Evolutionary conservation across 2,113 vertebrate species (phyloP), one percentile per base, ranked within the genome.

Genomic region (Colistium nudipinnis): DNA sequence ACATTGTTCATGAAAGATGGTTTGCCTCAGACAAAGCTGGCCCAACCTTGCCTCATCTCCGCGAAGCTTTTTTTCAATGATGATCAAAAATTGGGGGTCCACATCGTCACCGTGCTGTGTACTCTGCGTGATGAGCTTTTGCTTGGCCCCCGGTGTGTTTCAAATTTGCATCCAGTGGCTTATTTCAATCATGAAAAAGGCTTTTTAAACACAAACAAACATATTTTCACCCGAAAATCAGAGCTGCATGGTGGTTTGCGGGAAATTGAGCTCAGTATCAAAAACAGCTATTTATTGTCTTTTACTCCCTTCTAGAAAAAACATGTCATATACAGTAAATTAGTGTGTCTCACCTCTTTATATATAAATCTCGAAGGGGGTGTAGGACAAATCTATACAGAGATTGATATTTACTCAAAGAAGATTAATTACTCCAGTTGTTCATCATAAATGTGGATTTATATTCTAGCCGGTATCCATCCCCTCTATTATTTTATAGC

Each of bases 131-230:
- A 62, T 63, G 62, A 79, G 25, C 52, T 56, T 70, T 76, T 62
- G 43, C 45, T 45, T 52, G 47, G 9, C 16, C 9, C 30, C 24
- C 44, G 43, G 28, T 76, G 7, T 45, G 51, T 59, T 77, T 70
- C 13, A 38, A n/a, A 38, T 76, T 76, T 81, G 65, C 54, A 69
- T 66, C 17, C 7, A 53, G 19, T 54, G 39, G 48, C 35, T 81
- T 71, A 33, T 51, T 56, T 80, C 62, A 74, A 62, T 66, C 36
- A 51, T 57, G 41, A 62, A 69, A 65, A 55, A 60, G 35, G 63
- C 54, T 35, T 80, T 73, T n/a, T 30, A 53, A 41, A 71, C 35
- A 45, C 17, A n/a, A 4, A 20, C 53, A 62, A n/a, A 49, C 52
- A 12, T 33, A 17, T 25, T 36, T 71, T 71, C 62, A 41, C 1